A percentile compares a stretch with the other conserved stretches of the same genome.
Evolutionary conservation across 2,797 vertebrate genomes (phyloP).

Genomic region (Karalla daura): DNA sequence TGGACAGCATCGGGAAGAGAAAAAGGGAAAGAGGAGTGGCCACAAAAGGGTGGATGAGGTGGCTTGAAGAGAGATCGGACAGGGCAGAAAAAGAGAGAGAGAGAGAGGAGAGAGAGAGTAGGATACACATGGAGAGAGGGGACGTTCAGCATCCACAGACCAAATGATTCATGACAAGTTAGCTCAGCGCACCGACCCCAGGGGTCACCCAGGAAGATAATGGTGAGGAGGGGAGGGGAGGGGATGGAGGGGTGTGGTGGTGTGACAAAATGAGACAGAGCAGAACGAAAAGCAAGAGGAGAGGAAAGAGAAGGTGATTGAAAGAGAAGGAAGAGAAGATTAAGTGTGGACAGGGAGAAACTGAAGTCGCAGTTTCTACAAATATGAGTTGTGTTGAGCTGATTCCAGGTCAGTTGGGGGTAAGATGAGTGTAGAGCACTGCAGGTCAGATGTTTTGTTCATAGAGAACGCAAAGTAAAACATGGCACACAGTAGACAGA

Average conservation of each 20-base stretch:
- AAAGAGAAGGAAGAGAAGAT: slow-evolving; percentile 33
- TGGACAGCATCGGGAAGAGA: slow-evolving; percentile 5
- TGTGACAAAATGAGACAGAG: slow-evolving; percentile 16
- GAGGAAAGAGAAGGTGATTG: slow-evolving; percentile 4
- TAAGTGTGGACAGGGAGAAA: slow-evolving; percentile 4
- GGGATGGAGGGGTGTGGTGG: background rate
- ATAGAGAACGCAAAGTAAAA: too few species aligned
- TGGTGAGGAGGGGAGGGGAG: slow-evolving; percentile 2
- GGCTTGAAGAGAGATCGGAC: slow-evolving; percentile 1
- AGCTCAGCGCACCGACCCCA: slow-evolving; percentile 55
- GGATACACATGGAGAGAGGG: slow-evolving; percentile 25
- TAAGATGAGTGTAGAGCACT: background rate
- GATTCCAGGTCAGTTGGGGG: background rate
- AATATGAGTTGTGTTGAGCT: slow-evolving; percentile 25
- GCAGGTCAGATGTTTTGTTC: background rate
- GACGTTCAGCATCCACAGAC: slow-evolving; percentile 42
- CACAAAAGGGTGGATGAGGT: background rate
- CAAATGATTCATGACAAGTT: slow-evolving; percentile 72
- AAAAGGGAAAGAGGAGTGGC: background rate
- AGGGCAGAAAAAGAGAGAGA: background rate
- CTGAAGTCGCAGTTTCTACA: background rate
- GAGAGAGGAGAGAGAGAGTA: background rate
- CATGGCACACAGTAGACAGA: too few species aligned
- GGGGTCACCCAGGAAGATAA: slow-evolving; percentile 52
- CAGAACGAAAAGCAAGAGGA: slow-evolving; percentile 28